Evolutionary conservation across 2,797 vertebrate species (phyloP), one percentile per base, ranked within the genome.

Genomic region (Cynodonichthys magdalenae): DNA sequence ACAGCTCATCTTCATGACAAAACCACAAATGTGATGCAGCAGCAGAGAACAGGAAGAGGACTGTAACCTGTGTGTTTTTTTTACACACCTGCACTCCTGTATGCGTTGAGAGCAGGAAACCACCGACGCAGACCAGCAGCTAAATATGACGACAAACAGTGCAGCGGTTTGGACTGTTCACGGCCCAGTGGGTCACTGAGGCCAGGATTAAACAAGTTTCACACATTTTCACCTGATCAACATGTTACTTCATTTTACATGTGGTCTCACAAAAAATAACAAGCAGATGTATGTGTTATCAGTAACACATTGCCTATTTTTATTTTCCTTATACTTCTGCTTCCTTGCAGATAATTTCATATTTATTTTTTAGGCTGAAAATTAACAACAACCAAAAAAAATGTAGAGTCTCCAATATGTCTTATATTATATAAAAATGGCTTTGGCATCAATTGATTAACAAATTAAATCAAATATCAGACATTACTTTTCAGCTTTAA

Each of bases 21-120:
- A 36, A 36, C 27, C 27, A 17, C 15, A 51, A 19, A 51, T 28
- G 24, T 28, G 27, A 15, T 51, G 24, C 49, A 31, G 27, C 27
- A 29, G 49, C 10, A n/a, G n/a, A n/a, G 15, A 51, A 51, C 24
- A 51, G 49, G 49, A 51, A 51, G 47, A 49, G 24, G 27, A 28
- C 28, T 27, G 49, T n/a, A 15, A 51, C 27, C 49, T 28, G 6
- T n/a, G 24, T 17, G 49, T 36, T 36, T 12, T 29, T 17, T n/a
- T 8, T 1, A 4, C 45, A 51, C 15, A 15, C 49, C 28, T 51
- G 51, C 28, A 29, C 27, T 15, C 6, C 24, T 28, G 24, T 58
- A 42, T 0, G 20, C 17, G 20, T 39, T 1, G 17, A 31, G 9
- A n/a, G 28, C 60, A 45, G 42, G 50, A 53, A 36, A 46, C 60